Evolutionary conservation across 1,140 invertebrate genomes (phyloP).

Genomic region (Metaphire vulgaris): DNA sequence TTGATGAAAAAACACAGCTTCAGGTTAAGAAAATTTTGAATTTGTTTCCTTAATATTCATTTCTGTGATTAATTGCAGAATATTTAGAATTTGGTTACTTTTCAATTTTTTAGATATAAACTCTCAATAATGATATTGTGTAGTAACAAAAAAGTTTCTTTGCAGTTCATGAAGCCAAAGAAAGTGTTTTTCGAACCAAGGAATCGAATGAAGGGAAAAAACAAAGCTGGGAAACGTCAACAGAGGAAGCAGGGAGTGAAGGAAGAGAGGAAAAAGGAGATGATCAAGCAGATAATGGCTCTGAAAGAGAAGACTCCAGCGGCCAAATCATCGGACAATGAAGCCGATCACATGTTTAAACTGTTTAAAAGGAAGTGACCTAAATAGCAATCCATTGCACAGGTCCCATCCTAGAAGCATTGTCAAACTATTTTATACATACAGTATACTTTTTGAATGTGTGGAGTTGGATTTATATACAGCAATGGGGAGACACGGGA

Average conservation of each 20-base stretch:
- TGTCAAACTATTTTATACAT: no score
- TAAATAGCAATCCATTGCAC: no score
- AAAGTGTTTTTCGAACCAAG: conserved; percentile 69
- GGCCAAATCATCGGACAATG: neutral
- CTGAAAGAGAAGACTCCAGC: neutral
- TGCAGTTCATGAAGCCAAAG: conserved; percentile 67
- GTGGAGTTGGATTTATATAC: no score
- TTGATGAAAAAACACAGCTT: conserved; percentile 69
- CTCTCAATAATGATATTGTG: neutral
- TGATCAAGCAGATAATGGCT: neutral
- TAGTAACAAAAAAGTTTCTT: conserved; percentile 22
- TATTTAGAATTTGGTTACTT: neutral
- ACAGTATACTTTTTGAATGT: no score
- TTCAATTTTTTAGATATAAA: neutral
- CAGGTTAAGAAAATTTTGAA: conserved; percentile 54
- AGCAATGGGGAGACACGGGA: no score
- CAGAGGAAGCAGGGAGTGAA: conserved; percentile 73
- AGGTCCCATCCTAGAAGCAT: no score
- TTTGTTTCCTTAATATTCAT: neutral
- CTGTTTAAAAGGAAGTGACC: neutral
- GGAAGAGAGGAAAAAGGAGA: conserved; percentile 46
- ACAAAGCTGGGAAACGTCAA: conserved; percentile 65
- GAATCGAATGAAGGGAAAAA: conserved; percentile 70
- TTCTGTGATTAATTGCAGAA: neutral
- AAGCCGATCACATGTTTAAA: neutral